Evolutionary conservation across 2,797 vertebrate genomes (phyloP).

Genomic region (Acropternis orthonyx): DNA sequence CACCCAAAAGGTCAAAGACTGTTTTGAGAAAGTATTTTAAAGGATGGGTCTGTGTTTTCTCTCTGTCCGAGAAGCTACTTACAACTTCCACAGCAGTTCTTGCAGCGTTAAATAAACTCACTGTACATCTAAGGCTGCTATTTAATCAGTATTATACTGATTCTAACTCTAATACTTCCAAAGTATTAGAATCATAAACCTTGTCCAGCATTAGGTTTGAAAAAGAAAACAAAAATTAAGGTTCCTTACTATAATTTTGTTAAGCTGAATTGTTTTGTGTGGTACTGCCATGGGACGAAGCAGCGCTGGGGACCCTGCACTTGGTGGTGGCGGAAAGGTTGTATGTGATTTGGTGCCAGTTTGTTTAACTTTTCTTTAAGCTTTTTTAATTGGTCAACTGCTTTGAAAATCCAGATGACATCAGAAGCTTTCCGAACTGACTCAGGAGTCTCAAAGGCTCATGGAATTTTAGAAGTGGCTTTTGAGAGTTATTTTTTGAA

Average conservation of each 20-base stretch:
- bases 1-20: slow-evolving; percentile 60
- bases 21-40: slow-evolving; percentile 67
- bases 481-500: neutral
- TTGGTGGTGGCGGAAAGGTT: fast-evolving
- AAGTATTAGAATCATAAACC: neutral
- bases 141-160: neutral
- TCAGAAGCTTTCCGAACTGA: neutral
- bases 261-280: neutral
- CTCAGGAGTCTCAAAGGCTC: neutral
- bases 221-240: neutral
- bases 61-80: slow-evolving; percentile 52
- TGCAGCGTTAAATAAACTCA: neutral
- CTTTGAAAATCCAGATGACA: neutral
- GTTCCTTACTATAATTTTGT: neutral
- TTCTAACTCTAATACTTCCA: neutral
- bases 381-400: neutral
- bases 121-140: neutral
- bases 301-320: fast-evolving
- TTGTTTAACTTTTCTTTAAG: neutral
- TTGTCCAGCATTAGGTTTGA: neutral
- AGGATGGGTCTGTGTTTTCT: slow-evolving; percentile 60
- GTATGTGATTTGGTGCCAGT: neutral
- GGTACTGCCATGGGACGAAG: neutral
- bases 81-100: neutral
- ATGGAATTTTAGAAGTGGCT: neutral